Evolutionary conservation across 2,888 invertebrate species (phyloP).

Genomic region (Automeris io): DNA sequence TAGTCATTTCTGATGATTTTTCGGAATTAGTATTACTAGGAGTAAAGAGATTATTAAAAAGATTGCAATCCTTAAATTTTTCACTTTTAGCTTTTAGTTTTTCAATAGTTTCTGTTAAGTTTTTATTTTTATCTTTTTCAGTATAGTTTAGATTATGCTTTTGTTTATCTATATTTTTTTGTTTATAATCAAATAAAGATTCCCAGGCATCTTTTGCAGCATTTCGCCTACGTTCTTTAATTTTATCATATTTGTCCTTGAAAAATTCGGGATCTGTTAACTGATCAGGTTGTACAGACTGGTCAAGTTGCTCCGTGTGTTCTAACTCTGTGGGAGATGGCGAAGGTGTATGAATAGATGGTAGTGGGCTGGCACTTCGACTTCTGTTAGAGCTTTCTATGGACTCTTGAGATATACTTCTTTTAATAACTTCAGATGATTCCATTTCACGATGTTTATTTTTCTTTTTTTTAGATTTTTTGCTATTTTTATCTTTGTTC

Average conservation of each 20-base stretch:
- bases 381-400: constrained; percentile 61
- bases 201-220: constrained; percentile 67
- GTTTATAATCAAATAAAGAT: constrained; percentile 63
- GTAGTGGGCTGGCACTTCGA: constrained; percentile 63
- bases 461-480: constrained; percentile 69
- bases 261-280: constrained; percentile 55
- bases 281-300: constrained; percentile 30
- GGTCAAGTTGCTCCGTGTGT: constrained; percentile 19
- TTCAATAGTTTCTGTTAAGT: constrained; percentile 77
- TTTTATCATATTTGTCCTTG: constrained; percentile 79
- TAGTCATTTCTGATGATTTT: constrained; percentile 31
- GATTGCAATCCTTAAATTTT: constrained; percentile 58
- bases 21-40: constrained; percentile 36
- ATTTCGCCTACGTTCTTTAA: constrained; percentile 78
- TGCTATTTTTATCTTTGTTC: constrained; percentile 61
- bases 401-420: constrained; percentile 46
- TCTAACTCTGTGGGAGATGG: constrained; percentile 49
- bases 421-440: constrained; percentile 29
- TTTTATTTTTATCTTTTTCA: constrained; percentile 71
- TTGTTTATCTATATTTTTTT: constrained; percentile 55
- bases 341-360: constrained; percentile 62
- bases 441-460: constrained; percentile 48
- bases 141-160: constrained; percentile 48
- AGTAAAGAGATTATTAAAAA: constrained; percentile 50
- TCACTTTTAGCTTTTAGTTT: constrained; percentile 80